Percentiles rank a stretch among this genome's conserved stretches.
Conservation (phyloP, 2,888 invertebrate genomes). For the Dryobota labecula region DNA sequence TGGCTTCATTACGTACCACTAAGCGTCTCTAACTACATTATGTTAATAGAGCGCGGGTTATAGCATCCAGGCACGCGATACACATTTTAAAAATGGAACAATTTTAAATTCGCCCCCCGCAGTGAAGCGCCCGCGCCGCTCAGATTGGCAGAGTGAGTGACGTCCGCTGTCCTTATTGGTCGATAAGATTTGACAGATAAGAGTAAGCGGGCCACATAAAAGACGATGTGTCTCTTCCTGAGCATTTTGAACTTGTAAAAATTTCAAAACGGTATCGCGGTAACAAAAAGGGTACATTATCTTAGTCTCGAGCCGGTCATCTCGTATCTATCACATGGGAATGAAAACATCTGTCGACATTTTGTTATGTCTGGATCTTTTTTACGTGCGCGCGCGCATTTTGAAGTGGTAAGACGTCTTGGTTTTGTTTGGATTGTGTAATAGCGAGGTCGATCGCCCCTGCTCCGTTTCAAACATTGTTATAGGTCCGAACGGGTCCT, state of each 20-base stretch:
- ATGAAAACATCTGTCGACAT: constrained; percentile 89
- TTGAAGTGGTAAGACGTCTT: constrained; percentile 75
- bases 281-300: constrained; percentile 81
- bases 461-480: constrained; percentile 77
- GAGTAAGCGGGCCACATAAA: constrained; percentile 85
- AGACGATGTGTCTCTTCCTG: constrained; percentile 85
- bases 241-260: constrained; percentile 84
- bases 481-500: constrained; percentile 72
- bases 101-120: constrained; percentile 87
- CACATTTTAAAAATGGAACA: constrained; percentile 81
- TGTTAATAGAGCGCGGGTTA: constrained; percentile 81
- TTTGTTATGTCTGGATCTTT: constrained; percentile 77
- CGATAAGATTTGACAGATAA: constrained; percentile 90
- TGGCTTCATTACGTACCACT: constrained; percentile 80
- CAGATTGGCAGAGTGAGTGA: constrained; percentile 90
- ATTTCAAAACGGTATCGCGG: constrained; percentile 84
- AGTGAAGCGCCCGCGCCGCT: constrained; percentile 81
- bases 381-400: constrained; percentile 78
- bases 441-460: constrained; percentile 80
- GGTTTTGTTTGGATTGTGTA: constrained; percentile 81
- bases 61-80: constrained; percentile 86
- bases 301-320: constrained; percentile 71
- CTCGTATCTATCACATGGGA: constrained; percentile 85
- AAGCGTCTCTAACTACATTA: constrained; percentile 74
- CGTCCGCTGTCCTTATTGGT: constrained; percentile 89